Conservation (phyloP, 2,797 vertebrate species). For the Nothura maculosa region DNA sequence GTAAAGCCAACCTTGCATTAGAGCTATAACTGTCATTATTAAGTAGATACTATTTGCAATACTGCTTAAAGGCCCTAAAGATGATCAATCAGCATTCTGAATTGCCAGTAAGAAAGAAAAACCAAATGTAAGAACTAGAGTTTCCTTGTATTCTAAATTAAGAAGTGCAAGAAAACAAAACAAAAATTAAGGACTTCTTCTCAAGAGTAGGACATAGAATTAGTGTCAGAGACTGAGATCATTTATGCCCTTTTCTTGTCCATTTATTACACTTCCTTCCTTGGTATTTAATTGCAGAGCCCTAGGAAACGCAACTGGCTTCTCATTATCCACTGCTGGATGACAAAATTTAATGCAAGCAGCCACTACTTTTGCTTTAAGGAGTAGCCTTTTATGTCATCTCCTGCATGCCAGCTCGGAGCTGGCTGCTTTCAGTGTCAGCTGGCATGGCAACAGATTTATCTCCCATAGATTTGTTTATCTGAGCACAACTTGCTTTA, state of each 20-base stretch:
- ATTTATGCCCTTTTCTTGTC: not conserved
- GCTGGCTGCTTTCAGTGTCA: conserved; percentile 6
- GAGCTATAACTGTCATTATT: not conserved
- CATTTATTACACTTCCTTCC: not conserved
- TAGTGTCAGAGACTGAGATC: not conserved
- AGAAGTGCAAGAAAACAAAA: not conserved
- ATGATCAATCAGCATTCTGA: not conserved
- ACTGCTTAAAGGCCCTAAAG: not conserved
- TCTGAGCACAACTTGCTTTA: conserved; percentile 28
- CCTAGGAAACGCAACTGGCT: not conserved
- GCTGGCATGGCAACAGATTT: conserved; percentile 47
- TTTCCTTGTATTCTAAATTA: not conserved
- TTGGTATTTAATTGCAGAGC: not conserved
- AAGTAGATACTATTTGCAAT: not conserved
- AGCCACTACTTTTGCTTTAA: not conserved
- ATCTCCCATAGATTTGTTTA: conserved; percentile 51
- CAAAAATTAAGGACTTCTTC: not conserved
- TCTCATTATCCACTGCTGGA: rapidly evolving
- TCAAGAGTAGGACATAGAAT: not conserved
- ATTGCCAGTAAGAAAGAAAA: not conserved
- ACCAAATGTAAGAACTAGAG: not conserved
- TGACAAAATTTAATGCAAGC: not conserved
- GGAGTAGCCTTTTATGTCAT: conserved; percentile 13
- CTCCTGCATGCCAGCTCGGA: not conserved
- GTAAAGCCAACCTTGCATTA: not conserved